Base-by-base conservation (phyloP, 1,140 invertebrate genomes). In the Caenorhabditis elegans region DNA sequence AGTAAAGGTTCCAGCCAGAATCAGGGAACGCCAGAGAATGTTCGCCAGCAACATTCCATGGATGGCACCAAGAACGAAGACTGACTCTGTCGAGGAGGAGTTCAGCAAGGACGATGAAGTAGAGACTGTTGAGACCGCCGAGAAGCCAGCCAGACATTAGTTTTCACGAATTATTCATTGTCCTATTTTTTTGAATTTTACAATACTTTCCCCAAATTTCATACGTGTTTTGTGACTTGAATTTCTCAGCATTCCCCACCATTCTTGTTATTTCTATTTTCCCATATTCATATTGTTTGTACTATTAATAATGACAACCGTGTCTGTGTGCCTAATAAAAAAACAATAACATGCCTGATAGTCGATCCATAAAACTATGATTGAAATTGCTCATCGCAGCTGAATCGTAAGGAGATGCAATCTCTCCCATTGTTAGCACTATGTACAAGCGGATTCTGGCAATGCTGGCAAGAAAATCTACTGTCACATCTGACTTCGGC, bases 81-180 rank as follows among this genome's bases (percentile, higher is more conserved):
- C 79, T 22, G 48, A 60, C 1, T 11, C 36, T 26, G 65, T 26
- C 26, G 80, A 81, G 36, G 79, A 87, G 36, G 85, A 86, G 46
- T 86, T 86, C 82, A 86, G 76, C 76, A 60, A 81, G n/a, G 85
- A 86, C 53, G 79, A 75, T 26, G 82, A 78, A 28, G 31, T 78
- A 22, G 85, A 86, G 46, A 60, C 82, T 22, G 85, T 86, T 28
- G 65, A 79, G 22, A 75, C 76, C n/a, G 82, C 48, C 70, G 79
- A 84, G 22, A 48, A 70, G 43, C 47, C 65, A 47, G 31, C 48
- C 19, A 46, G 46, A 24, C 65, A 76, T 39, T 81, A 81, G 60
- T 1, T 0, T n/a, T n/a, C n/a, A n/a, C n/a, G 11, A 34, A 4
- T 19, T 1, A 31, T 22, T 55, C n/a, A 55, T n/a, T 49, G 5